These are phyloP conservation scores for Chaetura pelagica DNA, from an alignment of 2,113 vertebrate species.

Conservation along the genomic window DNA sequence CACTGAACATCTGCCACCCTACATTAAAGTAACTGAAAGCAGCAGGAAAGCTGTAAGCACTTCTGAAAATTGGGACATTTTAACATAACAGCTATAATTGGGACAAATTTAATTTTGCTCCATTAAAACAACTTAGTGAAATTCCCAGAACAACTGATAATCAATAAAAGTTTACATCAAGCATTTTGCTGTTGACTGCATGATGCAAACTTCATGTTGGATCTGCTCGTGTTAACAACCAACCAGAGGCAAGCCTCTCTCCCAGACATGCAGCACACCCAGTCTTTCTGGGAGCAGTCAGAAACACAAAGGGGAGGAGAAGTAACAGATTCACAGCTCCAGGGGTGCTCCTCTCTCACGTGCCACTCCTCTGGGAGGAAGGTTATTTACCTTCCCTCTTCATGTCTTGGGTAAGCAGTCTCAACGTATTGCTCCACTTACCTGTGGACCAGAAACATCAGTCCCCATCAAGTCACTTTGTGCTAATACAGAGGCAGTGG, in stretches of 20 bases:
- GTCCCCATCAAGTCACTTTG: neutral
- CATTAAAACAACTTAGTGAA: neutral
- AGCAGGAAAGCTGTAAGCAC: neutral
- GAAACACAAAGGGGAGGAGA: neutral
- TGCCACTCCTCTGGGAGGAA: conserved; percentile 5
- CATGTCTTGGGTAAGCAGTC: neutral
- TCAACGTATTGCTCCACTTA: neutral
- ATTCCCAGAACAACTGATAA: neutral
- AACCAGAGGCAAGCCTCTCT: neutral
- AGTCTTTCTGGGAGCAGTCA: neutral
- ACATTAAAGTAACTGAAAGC: neutral
- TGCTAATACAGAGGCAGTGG: neutral
- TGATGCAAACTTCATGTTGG: neutral
- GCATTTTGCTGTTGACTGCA: neutral
- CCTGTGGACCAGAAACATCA: conserved; percentile 61
- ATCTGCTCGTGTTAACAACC: neutral
- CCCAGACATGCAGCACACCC: neutral
- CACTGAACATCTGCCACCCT: neutral
- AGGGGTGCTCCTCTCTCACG: neutral
- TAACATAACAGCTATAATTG: neutral
- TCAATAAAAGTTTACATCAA: neutral
- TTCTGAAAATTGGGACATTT: neutral
- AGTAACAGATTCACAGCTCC: neutral
- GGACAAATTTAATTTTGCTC: neutral
- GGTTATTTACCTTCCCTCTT: neutral